Evolutionary conservation across 2,113 vertebrate species (phyloP).

Genomic region (Ariopsis seemanni): DNA sequence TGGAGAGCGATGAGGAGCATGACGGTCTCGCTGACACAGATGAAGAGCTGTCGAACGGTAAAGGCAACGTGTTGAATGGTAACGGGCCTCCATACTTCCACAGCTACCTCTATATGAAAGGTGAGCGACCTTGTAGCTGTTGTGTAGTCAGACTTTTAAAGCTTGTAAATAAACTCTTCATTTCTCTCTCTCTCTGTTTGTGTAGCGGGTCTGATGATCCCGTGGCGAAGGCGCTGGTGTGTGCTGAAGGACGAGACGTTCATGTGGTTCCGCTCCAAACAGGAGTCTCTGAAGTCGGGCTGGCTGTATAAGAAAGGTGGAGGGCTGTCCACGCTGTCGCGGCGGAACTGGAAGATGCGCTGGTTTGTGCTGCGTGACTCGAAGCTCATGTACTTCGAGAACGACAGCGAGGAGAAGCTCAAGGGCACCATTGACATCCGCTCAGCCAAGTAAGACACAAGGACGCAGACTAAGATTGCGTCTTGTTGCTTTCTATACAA

Average conservation of each 20-base stretch:
- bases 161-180: no score
- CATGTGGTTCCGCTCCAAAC: slow-evolving; percentile 96
- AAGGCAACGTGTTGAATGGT: slow-evolving; percentile 81
- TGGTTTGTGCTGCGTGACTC: slow-evolving; percentile 90
- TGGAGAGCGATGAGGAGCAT: slow-evolving; percentile 89
- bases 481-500: background rate
- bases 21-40: slow-evolving; percentile 88
- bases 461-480: background rate
- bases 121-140: slow-evolving; percentile 58
- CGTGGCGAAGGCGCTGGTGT: slow-evolving; percentile 88
- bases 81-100: slow-evolving; percentile 89
- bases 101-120: slow-evolving; percentile 93
- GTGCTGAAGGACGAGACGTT: slow-evolving; percentile 92
- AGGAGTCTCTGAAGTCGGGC: slow-evolving; percentile 89
- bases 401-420: slow-evolving; percentile 89
- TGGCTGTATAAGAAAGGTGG: slow-evolving; percentile 94
- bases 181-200: background rate
- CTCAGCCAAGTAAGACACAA: slow-evolving; percentile 77
- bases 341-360: slow-evolving; percentile 93
- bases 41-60: slow-evolving; percentile 83
- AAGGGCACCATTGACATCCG: slow-evolving; percentile 89
- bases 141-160: background rate
- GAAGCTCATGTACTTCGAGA: slow-evolving; percentile 92
- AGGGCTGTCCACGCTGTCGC: slow-evolving; percentile 86
- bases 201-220: slow-evolving; percentile 87